A percentile compares a stretch with the other conserved stretches of the same genome.
phyloP scores from a whole-genome alignment of 2,888 invertebrate genomes.

The Priocnemis perturbator region DNA sequence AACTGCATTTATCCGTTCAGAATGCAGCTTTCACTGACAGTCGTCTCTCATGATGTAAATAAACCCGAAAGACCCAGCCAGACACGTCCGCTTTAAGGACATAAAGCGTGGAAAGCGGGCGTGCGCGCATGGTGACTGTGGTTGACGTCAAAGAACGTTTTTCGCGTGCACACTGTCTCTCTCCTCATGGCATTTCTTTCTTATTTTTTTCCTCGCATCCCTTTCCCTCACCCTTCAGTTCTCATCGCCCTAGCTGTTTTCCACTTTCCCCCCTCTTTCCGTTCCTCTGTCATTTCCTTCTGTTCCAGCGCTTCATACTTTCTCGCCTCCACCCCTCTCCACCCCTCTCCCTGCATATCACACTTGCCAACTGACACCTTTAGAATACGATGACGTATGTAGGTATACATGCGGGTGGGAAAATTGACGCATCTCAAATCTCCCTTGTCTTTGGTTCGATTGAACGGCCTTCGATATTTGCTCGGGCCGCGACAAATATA shows the following conservation, averaged over 20 bases:
- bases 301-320: background rate
- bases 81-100: constrained; percentile 25
- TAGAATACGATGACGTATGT: background rate
- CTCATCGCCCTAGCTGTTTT: background rate
- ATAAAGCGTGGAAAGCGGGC: constrained; percentile 8
- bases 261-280: background rate
- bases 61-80: constrained; percentile 19
- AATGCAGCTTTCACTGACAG: constrained; percentile 10
- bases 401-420: background rate
- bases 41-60: constrained; percentile 25
- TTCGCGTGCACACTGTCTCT: constrained; percentile 20
- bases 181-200: background rate
- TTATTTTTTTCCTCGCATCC: background rate
- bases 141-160: constrained; percentile 44
- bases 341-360: background rate
- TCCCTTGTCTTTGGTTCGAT: too few species aligned
- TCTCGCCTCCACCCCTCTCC: background rate
- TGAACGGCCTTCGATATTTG: background rate
- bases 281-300: background rate
- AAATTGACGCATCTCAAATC: background rate
- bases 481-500: background rate
- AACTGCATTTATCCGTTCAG: constrained; percentile 6
- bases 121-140: constrained; percentile 15
- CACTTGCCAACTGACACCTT: background rate
- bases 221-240: background rate